phyloP scores from a whole-genome alignment of 2,888 invertebrate species.

The Eristalis tenax region DNA sequence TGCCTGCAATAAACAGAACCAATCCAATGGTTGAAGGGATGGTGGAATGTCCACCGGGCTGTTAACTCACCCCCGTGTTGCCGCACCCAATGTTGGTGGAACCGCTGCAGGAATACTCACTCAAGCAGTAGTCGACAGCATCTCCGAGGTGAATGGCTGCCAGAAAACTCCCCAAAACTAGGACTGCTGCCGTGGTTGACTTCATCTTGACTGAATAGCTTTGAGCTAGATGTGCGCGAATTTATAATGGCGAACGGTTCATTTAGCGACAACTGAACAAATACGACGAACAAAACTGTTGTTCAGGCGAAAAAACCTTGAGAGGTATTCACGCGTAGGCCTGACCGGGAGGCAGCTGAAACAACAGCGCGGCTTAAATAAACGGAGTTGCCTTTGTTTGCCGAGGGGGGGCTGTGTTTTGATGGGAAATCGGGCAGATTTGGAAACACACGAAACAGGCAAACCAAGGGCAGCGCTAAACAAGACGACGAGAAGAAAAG shows the following conservation, averaged over 20 bases:
- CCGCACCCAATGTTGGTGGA: conserved; percentile 10
- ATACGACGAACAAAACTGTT: not conserved
- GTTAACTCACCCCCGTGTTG: conserved; percentile 1
- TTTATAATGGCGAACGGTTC: not conserved
- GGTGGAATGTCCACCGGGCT: not conserved
- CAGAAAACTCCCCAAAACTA: not conserved
- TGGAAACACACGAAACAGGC: too few species aligned
- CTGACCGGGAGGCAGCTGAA: not conserved
- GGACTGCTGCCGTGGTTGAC: not conserved
- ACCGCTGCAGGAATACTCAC: not conserved
- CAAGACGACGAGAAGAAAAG: too few species aligned
- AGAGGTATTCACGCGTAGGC: not conserved
- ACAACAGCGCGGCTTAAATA: too few species aligned
- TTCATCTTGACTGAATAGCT: not conserved
- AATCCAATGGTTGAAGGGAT: not conserved
- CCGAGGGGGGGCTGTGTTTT: too few species aligned
- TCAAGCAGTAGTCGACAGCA: not conserved
- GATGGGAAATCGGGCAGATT: too few species aligned
- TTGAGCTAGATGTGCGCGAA: not conserved
- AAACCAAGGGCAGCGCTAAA: too few species aligned
- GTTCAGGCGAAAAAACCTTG: not conserved
- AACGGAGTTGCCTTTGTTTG: too few species aligned
- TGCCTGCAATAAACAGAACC: not conserved
- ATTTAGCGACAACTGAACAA: not conserved
- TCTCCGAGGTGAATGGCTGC: not conserved